phyloP scores from a whole-genome alignment of 2,113 vertebrate genomes.

The Bambusicola thoracicus region DNA sequence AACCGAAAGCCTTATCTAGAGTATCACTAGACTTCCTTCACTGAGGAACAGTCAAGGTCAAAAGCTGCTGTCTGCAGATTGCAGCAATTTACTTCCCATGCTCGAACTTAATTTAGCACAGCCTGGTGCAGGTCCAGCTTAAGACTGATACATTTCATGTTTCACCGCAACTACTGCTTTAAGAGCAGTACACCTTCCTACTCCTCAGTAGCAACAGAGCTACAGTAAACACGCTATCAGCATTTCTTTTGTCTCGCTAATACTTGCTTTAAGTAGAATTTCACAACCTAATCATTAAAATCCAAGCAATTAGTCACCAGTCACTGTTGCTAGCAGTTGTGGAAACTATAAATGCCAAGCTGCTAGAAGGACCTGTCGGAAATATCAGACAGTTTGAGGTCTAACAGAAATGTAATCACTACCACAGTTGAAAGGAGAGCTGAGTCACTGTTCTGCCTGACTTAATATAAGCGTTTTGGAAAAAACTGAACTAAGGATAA shows the following conservation, averaged over 20 bases:
- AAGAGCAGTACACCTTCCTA: not conserved
- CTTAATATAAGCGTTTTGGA: not conserved
- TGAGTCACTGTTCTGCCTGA: not conserved
- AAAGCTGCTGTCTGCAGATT: not conserved
- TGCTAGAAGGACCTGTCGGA: not conserved
- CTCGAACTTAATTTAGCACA: not conserved
- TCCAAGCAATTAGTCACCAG: not conserved
- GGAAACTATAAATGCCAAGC: not conserved
- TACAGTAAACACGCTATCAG: not conserved
- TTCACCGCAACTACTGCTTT: not conserved
- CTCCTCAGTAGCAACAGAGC: fast-evolving
- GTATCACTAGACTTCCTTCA: fast-evolving
- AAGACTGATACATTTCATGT: not conserved
- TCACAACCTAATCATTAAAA: not conserved
- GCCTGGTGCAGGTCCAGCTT: not conserved
- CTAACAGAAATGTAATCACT: not conserved
- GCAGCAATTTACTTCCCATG: not conserved
- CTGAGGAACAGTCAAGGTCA: not conserved
- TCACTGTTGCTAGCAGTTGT: not conserved
- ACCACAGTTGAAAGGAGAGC: not conserved
- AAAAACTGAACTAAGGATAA: not conserved
- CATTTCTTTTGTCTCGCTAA: not conserved
- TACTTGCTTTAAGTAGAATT: not conserved
- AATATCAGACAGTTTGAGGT: not conserved
- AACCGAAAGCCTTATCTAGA: not conserved